Percentiles rank a stretch among this genome's conserved stretches.
Conservation (phyloP, 2,888 invertebrate genomes). For the Odontocerum albicorne region DNA sequence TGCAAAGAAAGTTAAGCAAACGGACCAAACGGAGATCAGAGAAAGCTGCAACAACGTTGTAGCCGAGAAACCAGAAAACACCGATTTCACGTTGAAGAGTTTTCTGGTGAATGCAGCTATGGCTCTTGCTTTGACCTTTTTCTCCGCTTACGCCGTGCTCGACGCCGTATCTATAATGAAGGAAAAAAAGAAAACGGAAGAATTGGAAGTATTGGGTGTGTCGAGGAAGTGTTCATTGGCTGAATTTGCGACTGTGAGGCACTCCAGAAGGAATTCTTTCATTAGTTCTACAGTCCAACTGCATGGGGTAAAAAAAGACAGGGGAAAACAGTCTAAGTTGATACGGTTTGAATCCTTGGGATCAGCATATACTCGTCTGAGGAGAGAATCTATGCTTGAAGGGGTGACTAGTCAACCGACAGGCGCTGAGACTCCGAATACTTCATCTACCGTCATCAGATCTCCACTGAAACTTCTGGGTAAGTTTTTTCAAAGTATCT, state of each 20-base stretch:
- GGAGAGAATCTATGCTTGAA: constrained; percentile 20
- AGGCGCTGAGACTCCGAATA: constrained; percentile 24
- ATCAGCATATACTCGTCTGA: constrained; percentile 25
- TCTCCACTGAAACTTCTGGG: constrained; percentile 27
- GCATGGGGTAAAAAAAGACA: neutral
- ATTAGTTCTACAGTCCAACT: neutral
- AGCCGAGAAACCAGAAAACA: neutral
- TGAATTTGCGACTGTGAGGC: constrained; percentile 27
- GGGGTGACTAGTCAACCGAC: constrained; percentile 2
- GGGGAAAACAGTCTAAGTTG: neutral
- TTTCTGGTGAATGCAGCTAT: constrained; percentile 4
- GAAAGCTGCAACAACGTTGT: neutral
- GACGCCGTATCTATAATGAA: neutral
- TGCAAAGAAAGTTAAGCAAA: neutral
- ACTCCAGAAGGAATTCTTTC: constrained; percentile 21
- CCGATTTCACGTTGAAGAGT: neutral
- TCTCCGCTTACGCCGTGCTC: neutral
- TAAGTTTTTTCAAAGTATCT: constrained; percentile 3
- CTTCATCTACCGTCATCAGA: constrained; percentile 8
- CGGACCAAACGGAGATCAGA: neutral
- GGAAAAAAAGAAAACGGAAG: constrained; percentile 9
- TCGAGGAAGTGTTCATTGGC: constrained; percentile 21
- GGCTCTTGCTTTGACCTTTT: neutral
- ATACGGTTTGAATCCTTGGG: constrained; percentile 28
- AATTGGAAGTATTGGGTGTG: constrained; percentile 5